Conservation (phyloP, 2,888 invertebrate genomes). For the Andrena trimmerana region DNA sequence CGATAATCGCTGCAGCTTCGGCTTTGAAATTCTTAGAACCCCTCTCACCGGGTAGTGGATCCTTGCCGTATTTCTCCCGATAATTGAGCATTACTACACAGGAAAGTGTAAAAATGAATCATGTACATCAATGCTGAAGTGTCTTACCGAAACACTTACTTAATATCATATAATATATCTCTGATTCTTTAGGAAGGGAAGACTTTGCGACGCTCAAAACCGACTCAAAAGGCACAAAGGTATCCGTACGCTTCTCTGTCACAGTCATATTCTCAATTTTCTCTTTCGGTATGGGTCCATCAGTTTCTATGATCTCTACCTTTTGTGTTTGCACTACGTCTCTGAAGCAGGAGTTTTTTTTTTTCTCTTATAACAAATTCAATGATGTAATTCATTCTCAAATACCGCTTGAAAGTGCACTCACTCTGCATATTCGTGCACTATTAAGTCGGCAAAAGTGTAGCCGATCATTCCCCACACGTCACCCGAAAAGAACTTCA, state of each 20-base stretch:
- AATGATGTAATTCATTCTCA: not conserved
- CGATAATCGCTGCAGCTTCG: constrained; percentile 80
- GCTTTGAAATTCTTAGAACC: constrained; percentile 88
- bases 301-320: constrained; percentile 86
- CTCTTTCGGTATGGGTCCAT: constrained; percentile 84
- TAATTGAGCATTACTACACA: constrained; percentile 90
- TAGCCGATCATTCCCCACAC: constrained; percentile 98
- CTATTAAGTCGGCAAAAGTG: constrained; percentile 94
- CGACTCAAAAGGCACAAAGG: constrained; percentile 89
- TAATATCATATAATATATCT: constrained; percentile 90
- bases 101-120: not conserved
- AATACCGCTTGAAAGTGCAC: constrained; percentile 77
- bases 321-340: constrained; percentile 86
- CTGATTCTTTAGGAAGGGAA: constrained; percentile 74
- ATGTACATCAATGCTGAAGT: not conserved
- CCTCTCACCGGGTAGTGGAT: constrained; percentile 89
- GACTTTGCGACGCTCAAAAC: constrained; percentile 87
- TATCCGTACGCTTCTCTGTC: constrained; percentile 88
- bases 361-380: not conserved
- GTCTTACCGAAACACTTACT: constrained; percentile 84
- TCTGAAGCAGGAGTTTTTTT: constrained; percentile 78
- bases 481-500: constrained; percentile 95
- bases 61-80: constrained; percentile 89
- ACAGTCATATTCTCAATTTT: constrained; percentile 87
- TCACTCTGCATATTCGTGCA: constrained; percentile 93